These are phyloP conservation scores for Melospiza georgiana DNA, from an alignment of 2,113 vertebrate genomes.

Conservation along the genomic window DNA sequence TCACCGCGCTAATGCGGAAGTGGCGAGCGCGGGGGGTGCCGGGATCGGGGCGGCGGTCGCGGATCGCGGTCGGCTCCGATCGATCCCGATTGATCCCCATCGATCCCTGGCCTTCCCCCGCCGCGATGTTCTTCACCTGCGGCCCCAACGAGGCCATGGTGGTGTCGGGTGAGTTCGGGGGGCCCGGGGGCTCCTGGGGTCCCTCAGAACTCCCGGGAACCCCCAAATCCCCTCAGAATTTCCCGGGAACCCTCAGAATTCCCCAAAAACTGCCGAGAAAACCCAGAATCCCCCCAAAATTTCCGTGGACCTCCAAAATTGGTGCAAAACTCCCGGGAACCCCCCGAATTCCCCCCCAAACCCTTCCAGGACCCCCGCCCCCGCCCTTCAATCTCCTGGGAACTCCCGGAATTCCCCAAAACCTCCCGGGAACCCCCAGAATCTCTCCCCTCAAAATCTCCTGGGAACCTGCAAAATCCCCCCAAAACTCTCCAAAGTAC, in stretches of 20 bases:
- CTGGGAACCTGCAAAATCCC: too few species aligned
- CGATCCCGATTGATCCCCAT: too few species aligned
- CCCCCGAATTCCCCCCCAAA: too few species aligned
- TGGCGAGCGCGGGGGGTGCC: not conserved
- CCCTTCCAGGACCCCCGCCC: too few species aligned
- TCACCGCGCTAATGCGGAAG: not conserved
- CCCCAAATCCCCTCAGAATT: not conserved
- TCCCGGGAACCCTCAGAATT: not conserved
- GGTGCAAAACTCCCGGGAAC: too few species aligned
- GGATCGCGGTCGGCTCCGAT: not conserved
- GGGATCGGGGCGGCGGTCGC: not conserved
- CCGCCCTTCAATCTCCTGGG: too few species aligned
- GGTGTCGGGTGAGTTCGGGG: not conserved
- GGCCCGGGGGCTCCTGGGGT: too few species aligned
- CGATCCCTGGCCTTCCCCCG: not conserved
- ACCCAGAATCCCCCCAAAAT: too few species aligned
- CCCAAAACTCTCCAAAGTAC: not conserved
- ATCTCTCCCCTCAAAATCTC: not conserved
- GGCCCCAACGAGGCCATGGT: not conserved
- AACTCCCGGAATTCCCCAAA: too few species aligned
- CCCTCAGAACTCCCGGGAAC: not conserved
- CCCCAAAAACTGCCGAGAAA: not conserved
- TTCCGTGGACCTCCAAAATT: too few species aligned
- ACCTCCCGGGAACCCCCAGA: not conserved
- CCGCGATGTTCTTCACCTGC: not conserved